These are phyloP conservation scores for Pachymerium ferrugineum DNA, from an alignment of 2,888 invertebrate species.

Conservation along the genomic window DNA sequence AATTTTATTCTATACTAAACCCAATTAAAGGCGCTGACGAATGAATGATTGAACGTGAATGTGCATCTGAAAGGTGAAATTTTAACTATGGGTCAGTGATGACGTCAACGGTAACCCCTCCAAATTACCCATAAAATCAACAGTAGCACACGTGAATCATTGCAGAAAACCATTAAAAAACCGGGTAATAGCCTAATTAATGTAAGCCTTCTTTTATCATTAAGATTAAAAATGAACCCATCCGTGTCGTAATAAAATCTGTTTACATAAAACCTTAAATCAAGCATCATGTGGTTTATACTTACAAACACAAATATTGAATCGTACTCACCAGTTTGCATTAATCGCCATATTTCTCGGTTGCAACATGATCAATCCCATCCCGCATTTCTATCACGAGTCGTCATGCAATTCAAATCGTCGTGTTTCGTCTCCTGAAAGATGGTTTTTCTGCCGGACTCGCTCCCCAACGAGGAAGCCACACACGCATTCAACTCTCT, in stretches of 20 bases:
- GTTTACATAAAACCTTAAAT: not conserved
- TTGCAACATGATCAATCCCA: not conserved
- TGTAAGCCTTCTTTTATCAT: too few species aligned
- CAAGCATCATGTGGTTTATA: not conserved
- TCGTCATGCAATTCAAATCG: not conserved
- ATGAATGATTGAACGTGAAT: not conserved
- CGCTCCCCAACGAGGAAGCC: not conserved
- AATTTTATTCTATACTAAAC: not conserved
- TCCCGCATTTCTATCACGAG: not conserved
- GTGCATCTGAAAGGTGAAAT: not conserved
- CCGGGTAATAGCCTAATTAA: too few species aligned
- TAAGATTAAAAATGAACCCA: too few species aligned
- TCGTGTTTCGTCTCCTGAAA: not conserved
- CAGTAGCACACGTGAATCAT: not conserved
- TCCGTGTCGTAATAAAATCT: too few species aligned
- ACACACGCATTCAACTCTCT: too few species aligned
- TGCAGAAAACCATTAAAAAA: too few species aligned
- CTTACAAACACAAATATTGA: too few species aligned
- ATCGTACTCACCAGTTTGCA: not conserved
- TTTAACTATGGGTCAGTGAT: not conserved
- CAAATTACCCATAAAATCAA: slow-evolving; percentile 9
- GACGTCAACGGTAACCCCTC: slow-evolving; percentile 1
- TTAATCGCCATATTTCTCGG: not conserved
- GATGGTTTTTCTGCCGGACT: not conserved
- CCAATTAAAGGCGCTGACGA: not conserved